phyloP scores from a whole-genome alignment of 2,888 invertebrate species.

The Eupithecia inturbata region DNA sequence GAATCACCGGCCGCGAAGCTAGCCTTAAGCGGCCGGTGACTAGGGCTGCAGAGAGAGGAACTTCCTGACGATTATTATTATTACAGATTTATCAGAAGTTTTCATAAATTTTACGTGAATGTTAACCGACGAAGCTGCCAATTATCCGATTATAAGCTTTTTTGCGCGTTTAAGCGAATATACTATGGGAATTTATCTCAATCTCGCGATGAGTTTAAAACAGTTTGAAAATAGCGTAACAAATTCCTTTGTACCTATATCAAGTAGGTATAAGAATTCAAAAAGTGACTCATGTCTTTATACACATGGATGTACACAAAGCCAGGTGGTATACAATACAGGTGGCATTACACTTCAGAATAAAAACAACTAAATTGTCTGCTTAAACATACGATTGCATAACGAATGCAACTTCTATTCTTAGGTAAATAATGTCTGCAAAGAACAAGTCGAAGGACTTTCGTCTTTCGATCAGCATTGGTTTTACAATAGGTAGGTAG shows the following conservation, averaged over 20 bases:
- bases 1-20: too few species aligned
- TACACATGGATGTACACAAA: conserved; percentile 1
- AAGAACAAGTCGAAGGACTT: conserved; percentile 29
- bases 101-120: neutral
- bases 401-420: conserved; percentile 30
- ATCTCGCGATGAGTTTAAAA: neutral
- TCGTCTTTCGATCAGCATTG: conserved; percentile 29
- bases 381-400: conserved; percentile 36
- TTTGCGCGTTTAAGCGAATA: too few species aligned
- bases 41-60: too few species aligned
- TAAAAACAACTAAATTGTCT: conserved; percentile 27
- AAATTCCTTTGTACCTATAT: neutral
- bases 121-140: neutral
- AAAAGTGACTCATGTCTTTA: conserved; percentile 28
- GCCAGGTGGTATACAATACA: conserved; percentile 28
- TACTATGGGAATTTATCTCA: neutral
- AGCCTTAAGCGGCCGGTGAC: too few species aligned
- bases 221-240: neutral
- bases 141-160: too few species aligned
- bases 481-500: neutral
- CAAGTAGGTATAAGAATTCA: neutral
- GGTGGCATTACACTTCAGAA: conserved; percentile 28
- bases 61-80: too few species aligned
- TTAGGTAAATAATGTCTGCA: neutral
- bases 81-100: too few species aligned